phyloP scores from a whole-genome alignment of 2,113 vertebrate species.

The Polypterus senegalus region DNA sequence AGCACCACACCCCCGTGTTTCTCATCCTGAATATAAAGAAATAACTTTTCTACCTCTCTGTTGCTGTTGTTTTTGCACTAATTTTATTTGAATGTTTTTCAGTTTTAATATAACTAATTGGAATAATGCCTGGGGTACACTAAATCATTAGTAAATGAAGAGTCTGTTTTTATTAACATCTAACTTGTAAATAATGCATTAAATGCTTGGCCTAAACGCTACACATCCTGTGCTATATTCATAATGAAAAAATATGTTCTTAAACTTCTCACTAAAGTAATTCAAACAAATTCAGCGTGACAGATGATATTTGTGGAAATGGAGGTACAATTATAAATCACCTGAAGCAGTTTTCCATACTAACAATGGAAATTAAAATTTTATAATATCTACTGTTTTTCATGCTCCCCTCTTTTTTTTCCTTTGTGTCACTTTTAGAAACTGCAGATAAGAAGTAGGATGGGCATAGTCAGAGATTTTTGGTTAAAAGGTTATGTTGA shows the following conservation, averaged over 20 bases:
- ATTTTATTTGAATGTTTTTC: slow-evolving; percentile 50
- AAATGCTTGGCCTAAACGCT: slow-evolving; percentile 74
- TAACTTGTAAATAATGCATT: slow-evolving; percentile 97
- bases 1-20: too few relatives aligned
- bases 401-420: slow-evolving; percentile 39
- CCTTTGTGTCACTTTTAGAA: too few relatives aligned
- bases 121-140: slow-evolving; percentile 75
- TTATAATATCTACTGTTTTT: slow-evolving; percentile 47
- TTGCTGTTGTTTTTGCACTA: slow-evolving; percentile 30
- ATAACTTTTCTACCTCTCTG: not conserved
- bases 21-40: too few relatives aligned
- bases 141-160: slow-evolving; percentile 97
- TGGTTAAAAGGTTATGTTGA: too few relatives aligned
- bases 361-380: slow-evolving; percentile 70
- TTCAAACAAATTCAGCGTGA: slow-evolving; percentile 65
- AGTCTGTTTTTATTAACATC: slow-evolving; percentile 94
- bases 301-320: slow-evolving; percentile 71
- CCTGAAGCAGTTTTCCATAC: slow-evolving; percentile 65
- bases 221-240: slow-evolving; percentile 57
- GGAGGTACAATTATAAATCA: slow-evolving; percentile 68
- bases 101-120: slow-evolving; percentile 75
- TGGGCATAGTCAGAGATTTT: too few relatives aligned
- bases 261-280: slow-evolving; percentile 50
- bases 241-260: slow-evolving; percentile 56
- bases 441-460: too few relatives aligned